Conservation (phyloP, 2,888 invertebrate species). For the Drosophila monieri region DNA sequence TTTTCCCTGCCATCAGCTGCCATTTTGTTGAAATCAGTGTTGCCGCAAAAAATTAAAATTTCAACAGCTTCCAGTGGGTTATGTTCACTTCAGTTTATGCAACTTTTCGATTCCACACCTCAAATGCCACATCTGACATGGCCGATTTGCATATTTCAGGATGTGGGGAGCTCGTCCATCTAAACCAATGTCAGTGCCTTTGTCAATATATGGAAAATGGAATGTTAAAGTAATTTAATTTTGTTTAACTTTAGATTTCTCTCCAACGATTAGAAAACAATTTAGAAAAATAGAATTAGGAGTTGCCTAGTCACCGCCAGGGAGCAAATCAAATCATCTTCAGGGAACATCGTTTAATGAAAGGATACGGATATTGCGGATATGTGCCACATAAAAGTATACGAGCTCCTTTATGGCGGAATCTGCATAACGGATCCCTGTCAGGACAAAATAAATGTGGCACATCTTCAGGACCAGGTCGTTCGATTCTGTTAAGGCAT, state of each 20-base stretch:
- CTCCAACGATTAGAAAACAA: background rate
- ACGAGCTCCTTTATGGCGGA: constrained; percentile 31
- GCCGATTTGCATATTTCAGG: constrained; percentile 41
- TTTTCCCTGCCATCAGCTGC: background rate
- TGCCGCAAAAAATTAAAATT: constrained; percentile 37
- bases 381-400: constrained; percentile 38
- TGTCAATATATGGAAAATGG: constrained; percentile 13
- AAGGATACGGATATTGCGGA: constrained; percentile 36
- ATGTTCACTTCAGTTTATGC: constrained; percentile 30
- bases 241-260: background rate
- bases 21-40: constrained; percentile 11
- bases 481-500: constrained; percentile 15
- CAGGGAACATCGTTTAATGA: constrained; percentile 32
- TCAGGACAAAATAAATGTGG: constrained; percentile 31
- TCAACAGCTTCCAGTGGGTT: constrained; percentile 30
- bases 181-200: constrained; percentile 26
- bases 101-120: constrained; percentile 39
- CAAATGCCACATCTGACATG: constrained; percentile 32
- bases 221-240: background rate
- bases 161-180: constrained; percentile 6
- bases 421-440: constrained; percentile 37
- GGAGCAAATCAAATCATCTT: constrained; percentile 25
- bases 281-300: background rate
- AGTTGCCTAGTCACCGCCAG: background rate
- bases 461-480: constrained; percentile 24